A percentile compares a stretch with the other conserved stretches of the same genome.
phyloP scores from a whole-genome alignment of 2,113 vertebrate genomes.

The Oncorhynchus kisutch region DNA sequence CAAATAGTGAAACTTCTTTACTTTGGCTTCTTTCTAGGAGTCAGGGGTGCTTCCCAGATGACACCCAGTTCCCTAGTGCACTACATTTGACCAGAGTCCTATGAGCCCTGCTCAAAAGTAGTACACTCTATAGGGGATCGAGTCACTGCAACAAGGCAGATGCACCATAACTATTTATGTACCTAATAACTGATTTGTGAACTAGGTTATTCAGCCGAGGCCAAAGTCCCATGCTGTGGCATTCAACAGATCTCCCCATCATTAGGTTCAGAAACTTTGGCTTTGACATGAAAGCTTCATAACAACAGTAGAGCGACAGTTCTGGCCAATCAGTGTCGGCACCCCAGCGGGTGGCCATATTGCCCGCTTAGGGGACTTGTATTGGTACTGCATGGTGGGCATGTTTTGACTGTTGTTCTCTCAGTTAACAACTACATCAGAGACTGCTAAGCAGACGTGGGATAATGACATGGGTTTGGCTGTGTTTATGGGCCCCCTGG shows the following conservation, averaged over 20 bases:
- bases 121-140: no score
- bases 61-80: no score
- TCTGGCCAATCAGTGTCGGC: constrained; percentile 10
- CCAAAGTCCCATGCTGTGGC: constrained; percentile 40
- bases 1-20: neutral
- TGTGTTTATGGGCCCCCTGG: no score
- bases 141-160: neutral
- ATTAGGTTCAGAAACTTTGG: constrained; percentile 46
- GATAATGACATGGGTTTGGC: constrained; percentile 5
- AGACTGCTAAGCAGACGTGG: neutral
- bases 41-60: no score
- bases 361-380: neutral
- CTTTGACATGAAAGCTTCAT: constrained; percentile 49
- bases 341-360: constrained; percentile 7
- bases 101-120: no score
- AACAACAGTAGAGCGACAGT: neutral
- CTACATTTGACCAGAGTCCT: no score
- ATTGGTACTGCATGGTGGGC: neutral
- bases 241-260: constrained; percentile 39
- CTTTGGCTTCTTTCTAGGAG: neutral
- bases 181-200: neutral
- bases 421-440: neutral
- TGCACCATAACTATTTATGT: neutral
- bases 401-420: neutral
- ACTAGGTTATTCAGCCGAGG: neutral